phyloP scores from a whole-genome alignment of 2,888 invertebrate species.

The Synergus japonicus region DNA sequence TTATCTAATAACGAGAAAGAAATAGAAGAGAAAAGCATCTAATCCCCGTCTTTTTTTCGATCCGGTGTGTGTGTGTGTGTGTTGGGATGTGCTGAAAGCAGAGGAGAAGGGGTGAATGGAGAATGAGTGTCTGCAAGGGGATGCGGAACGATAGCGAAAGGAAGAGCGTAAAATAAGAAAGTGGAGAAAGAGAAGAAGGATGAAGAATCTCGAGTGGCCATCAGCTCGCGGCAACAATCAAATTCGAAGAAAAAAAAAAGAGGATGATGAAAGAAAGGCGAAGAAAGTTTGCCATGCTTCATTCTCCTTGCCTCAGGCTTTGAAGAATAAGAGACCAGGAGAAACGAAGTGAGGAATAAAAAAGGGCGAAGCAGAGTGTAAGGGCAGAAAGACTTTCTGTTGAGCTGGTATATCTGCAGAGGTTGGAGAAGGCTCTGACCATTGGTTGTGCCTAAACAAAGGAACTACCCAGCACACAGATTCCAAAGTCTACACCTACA shows the following conservation, averaged over 20 bases:
- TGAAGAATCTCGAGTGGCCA: slow-evolving; percentile 55
- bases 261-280: slow-evolving; percentile 43
- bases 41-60: not conserved
- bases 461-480: slow-evolving; percentile 44
- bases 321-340: slow-evolving; percentile 15
- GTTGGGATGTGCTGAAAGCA: not conserved
- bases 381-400: slow-evolving; percentile 40
- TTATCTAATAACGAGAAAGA: slow-evolving; percentile 8
- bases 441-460: slow-evolving; percentile 55
- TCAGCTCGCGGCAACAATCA: slow-evolving; percentile 62
- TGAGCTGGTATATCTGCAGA: slow-evolving; percentile 36
- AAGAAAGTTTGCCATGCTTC: slow-evolving; percentile 61
- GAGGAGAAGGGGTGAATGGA: not conserved
- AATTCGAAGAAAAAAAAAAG: slow-evolving; percentile 59
- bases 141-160: slow-evolving; percentile 32
- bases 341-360: slow-evolving; percentile 48
- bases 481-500: slow-evolving; percentile 39
- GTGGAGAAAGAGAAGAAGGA: slow-evolving; percentile 31
- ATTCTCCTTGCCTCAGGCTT: slow-evolving; percentile 53
- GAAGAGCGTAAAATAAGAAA: slow-evolving; percentile 41
- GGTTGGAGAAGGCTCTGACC: slow-evolving; percentile 47
- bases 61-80: slow-evolving; percentile 4
- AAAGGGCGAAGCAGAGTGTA: slow-evolving; percentile 50
- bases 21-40: slow-evolving; percentile 16
- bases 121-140: slow-evolving; percentile 20